Base-by-base conservation (phyloP, 53 echinoderm and acorn worm genomes). In the Holothuria leucospilota region DNA sequence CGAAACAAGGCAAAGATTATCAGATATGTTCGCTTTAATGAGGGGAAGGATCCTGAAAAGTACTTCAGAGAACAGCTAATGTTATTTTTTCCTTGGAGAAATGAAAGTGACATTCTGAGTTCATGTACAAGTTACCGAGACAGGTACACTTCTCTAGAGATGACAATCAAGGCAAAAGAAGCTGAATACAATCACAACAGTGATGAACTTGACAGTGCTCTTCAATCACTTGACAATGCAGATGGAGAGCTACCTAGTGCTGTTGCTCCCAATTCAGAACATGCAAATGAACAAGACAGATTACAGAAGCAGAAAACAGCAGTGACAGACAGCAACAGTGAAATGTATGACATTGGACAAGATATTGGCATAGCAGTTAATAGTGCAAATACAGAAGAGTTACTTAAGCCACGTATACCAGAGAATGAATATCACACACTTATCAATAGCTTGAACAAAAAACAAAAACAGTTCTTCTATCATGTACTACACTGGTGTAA, bases 391-490 rank as follows among this genome's bases (percentile, higher is more conserved):
- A 63, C 42, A 20, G 81, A 89, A 25, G 85, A 77, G 61, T 46
- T 85, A 41, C 29, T 91, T 0, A 27, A 58, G 34, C 81, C 81
- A 16, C 82, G 89, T 20, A 20, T 92, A 14, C 59, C 84, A 78
- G 92, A 92, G 23, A 10, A 73, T 11, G 83, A 92, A 71, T 84
- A 72, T 73, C 40, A 78, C 39, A 26, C 41, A 82, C 34, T 86
- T 26, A 77, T 92, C 20, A 82, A 71, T 52, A 51, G 73, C 65
- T 51, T 77, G 4, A 92, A 89, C 89, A n/a, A n/a, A n/a, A n/a
- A n/a, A n/a, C n/a, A 92, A 51, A 82, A 46, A 59, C 66, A 86
- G 82, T 69, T 92, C 53, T 89, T 92, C 65, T 82, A 86, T 75
- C 89, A 89, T 82, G 84, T 89, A 2, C 80, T 87, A 25, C 30